Evolutionary conservation across 2,888 invertebrate species (phyloP).

Genomic region (Erebia epiphron): DNA sequence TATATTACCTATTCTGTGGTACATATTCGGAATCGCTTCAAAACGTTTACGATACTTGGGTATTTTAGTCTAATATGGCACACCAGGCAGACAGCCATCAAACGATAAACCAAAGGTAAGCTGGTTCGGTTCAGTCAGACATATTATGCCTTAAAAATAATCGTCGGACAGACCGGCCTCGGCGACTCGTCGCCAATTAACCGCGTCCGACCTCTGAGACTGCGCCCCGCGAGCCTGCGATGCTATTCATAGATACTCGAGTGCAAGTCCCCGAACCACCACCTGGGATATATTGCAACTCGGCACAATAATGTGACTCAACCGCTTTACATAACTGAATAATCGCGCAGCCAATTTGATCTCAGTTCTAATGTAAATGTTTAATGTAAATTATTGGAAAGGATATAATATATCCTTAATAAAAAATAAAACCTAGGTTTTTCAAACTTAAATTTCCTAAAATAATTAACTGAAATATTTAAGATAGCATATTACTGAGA

Average conservation of each 20-base stretch:
- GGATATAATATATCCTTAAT: too few species aligned
- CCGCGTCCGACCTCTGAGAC: slow-evolving; percentile 71
- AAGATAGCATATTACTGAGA: too few species aligned
- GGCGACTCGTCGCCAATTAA: slow-evolving; percentile 74
- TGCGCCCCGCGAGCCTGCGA: slow-evolving; percentile 56
- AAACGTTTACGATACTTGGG: neutral
- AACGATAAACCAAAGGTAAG: slow-evolving; percentile 37
- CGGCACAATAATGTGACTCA: slow-evolving; percentile 39
- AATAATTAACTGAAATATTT: too few species aligned
- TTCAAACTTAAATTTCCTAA: too few species aligned
- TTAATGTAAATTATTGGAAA: slow-evolving; percentile 20
- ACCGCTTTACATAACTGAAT: slow-evolving; percentile 41
- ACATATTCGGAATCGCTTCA: neutral
- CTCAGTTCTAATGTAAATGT: slow-evolving; percentile 16
- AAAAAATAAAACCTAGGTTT: too few species aligned
- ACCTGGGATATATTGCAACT: slow-evolving; percentile 41
- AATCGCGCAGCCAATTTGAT: slow-evolving; percentile 31
- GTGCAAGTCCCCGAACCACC: slow-evolving; percentile 41
- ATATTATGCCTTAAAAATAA: slow-evolving; percentile 73
- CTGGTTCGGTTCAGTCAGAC: slow-evolving; percentile 48
- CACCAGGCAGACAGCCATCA: slow-evolving; percentile 12
- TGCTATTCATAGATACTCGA: slow-evolving; percentile 61
- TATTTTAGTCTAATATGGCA: neutral
- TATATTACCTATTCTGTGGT: too few species aligned
- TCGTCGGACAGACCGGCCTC: slow-evolving; percentile 69